Conservation (phyloP, 1,140 invertebrate genomes). For the Drosophila nannoptera region DNA sequence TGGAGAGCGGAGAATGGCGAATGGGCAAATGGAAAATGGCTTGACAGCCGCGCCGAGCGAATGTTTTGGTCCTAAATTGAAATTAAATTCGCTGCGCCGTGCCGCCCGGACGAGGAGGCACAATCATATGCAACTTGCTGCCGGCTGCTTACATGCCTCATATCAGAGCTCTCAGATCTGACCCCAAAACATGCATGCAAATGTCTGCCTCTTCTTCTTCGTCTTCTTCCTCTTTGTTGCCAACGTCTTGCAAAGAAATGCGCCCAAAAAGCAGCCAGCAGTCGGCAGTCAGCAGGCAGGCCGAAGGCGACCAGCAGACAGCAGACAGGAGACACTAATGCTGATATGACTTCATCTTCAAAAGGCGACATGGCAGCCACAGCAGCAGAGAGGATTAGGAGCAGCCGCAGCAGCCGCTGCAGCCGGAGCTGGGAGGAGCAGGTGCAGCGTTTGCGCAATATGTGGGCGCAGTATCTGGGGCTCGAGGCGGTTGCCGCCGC, state of each 20-base stretch:
- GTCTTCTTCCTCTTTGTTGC: conserved; percentile 7
- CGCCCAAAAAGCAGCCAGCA: conserved; percentile 27
- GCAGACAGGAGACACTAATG: conserved; percentile 64
- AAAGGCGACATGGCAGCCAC: conserved; percentile 62
- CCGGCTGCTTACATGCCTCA: conserved; percentile 47
- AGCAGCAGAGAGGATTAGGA: conserved; percentile 19
- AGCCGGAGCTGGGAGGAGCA: conserved; percentile 17
- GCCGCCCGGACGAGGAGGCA: conserved; percentile 29
- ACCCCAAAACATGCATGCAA: conserved; percentile 53
- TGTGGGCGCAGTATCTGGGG: conserved; percentile 31
- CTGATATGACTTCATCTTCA: conserved; percentile 71
- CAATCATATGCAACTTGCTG: conserved; percentile 43
- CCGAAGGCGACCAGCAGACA: conserved; percentile 34
- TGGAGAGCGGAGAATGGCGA: conserved; percentile 13
- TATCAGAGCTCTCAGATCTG: conserved; percentile 56
- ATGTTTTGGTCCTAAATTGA: conserved; percentile 70
- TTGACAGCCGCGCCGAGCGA: conserved; percentile 48
- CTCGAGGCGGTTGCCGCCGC: conserved; percentile 20
- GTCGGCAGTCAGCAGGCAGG: conserved; percentile 21
- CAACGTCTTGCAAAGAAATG: conserved; percentile 40
- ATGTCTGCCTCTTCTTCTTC: conserved; percentile 3
- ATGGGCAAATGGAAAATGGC: conserved; percentile 41
- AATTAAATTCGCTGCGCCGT: conserved; percentile 55
- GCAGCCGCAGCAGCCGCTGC: conserved; percentile 11
- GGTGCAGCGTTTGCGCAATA: conserved; percentile 61